Conservation (phyloP, 2,113 vertebrate species). For the Synchiropus splendidus region DNA sequence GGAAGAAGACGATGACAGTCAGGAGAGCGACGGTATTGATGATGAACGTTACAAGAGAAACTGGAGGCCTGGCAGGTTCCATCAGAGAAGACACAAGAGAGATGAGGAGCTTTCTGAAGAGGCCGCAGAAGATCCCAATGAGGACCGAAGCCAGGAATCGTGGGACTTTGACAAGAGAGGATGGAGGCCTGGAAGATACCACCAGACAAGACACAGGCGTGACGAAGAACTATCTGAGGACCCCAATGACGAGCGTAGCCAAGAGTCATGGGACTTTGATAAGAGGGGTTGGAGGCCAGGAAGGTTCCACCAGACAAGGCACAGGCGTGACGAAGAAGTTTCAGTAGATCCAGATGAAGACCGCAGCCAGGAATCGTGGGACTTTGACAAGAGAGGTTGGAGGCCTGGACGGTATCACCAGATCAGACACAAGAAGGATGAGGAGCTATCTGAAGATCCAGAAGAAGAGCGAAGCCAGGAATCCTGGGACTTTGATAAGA, state of each 20-base stretch:
- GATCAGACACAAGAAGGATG: slow-evolving; percentile 26
- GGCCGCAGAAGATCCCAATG: slow-evolving; percentile 30
- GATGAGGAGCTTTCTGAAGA: slow-evolving; percentile 42
- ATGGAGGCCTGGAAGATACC: slow-evolving; percentile 26
- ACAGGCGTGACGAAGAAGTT: slow-evolving; percentile 33
- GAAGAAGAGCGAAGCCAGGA: slow-evolving; percentile 44
- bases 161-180: slow-evolving; percentile 38
- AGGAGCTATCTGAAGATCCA: slow-evolving; percentile 23
- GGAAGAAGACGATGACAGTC: slow-evolving; percentile 27
- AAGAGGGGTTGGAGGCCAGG: slow-evolving; percentile 34
- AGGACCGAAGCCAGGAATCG: slow-evolving; percentile 37
- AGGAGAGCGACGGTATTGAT: slow-evolving; percentile 23
- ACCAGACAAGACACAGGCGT: slow-evolving; percentile 34
- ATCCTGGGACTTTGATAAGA: slow-evolving; percentile 33
- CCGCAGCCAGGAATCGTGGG: slow-evolving; percentile 42
- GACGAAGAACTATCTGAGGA: slow-evolving; percentile 34
- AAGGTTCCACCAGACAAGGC: slow-evolving; percentile 24
- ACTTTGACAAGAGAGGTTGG: slow-evolving; percentile 31
- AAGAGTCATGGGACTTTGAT: slow-evolving; percentile 34
- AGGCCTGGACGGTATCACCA: slow-evolving; percentile 28
- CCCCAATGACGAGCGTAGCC: slow-evolving; percentile 32
- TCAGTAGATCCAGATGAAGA: slow-evolving; percentile 32
- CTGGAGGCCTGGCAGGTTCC: slow-evolving; percentile 23
- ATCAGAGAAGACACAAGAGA: background rate
- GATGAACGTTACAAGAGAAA: slow-evolving; percentile 17